Evolutionary conservation across 1,140 invertebrate species (phyloP).

Genomic region (Cydia pomonella): DNA sequence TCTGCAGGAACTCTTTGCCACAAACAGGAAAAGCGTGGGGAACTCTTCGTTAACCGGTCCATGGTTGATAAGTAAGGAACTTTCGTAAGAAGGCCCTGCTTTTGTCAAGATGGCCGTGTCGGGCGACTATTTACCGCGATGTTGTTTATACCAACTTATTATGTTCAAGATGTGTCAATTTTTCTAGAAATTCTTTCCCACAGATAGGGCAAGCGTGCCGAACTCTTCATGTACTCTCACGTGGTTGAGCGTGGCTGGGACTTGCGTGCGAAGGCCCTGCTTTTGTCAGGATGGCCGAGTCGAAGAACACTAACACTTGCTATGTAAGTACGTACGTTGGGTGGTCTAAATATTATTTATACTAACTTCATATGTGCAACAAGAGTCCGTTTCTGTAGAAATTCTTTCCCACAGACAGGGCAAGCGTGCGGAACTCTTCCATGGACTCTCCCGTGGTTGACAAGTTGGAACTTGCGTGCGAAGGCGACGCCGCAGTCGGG

Average conservation of each 20-base stretch:
- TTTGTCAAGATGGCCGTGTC: no score
- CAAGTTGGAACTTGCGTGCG: slow-evolving; percentile 91
- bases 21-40: no score
- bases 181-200: slow-evolving; percentile 91
- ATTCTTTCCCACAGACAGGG: slow-evolving; percentile 90
- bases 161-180: slow-evolving; percentile 88
- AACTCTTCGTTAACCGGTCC: no score
- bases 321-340: no score
- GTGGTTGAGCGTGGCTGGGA: slow-evolving; percentile 92
- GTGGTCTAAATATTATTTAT: neutral
- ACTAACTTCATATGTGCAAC: slow-evolving; percentile 87
- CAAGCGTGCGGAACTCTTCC: slow-evolving; percentile 90
- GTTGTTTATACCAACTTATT: slow-evolving; percentile 81
- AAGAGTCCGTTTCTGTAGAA: slow-evolving; percentile 90
- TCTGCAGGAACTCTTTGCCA: no score
- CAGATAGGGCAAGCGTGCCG: slow-evolving; percentile 91
- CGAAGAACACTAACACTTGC: no score
- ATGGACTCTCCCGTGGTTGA: slow-evolving; percentile 90
- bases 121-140: no score
- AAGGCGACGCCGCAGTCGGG: slow-evolving; percentile 91
- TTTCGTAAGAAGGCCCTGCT: no score
- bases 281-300: slow-evolving; percentile 83
- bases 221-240: slow-evolving; percentile 87
- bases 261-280: slow-evolving; percentile 89
- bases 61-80: no score